Conservation (phyloP, 2,888 invertebrate genomes). For the Trissoscelio sp. region DNA sequence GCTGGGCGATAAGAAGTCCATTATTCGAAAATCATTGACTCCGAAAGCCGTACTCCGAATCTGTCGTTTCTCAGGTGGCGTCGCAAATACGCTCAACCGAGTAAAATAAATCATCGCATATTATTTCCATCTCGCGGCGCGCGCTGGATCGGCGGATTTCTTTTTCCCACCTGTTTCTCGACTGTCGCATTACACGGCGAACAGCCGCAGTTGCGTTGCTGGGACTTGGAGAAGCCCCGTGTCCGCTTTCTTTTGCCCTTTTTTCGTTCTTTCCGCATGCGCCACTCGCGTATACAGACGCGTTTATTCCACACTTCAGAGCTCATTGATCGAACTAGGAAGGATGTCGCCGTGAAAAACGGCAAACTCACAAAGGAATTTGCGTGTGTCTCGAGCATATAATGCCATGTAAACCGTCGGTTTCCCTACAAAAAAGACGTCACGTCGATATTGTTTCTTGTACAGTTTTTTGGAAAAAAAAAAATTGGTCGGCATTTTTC, state of each 20-base stretch:
- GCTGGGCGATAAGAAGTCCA: conserved; percentile 27
- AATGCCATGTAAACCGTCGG: conserved; percentile 2
- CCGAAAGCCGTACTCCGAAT: conserved; percentile 50
- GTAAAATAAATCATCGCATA: conserved; percentile 72
- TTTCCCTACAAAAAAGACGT: conserved; percentile 7
- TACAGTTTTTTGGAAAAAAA: too few relatives aligned
- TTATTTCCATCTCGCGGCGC: conserved; percentile 60
- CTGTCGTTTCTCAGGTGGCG: conserved; percentile 59
- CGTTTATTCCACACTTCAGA: conserved; percentile 64
- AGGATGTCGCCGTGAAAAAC: conserved; percentile 51
- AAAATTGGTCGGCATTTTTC: too few relatives aligned
- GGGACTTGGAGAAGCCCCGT: conserved; percentile 39
- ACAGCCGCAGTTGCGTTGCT: conserved; percentile 73
- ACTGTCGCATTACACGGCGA: conserved; percentile 79
- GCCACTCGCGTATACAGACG: conserved; percentile 53
- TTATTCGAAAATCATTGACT: conserved; percentile 50
- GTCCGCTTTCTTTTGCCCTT: conserved; percentile 42
- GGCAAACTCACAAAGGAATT: conserved; percentile 42
- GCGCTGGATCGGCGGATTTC: conserved; percentile 54
- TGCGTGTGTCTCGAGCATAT: conserved; percentile 20
- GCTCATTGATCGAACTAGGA: conserved; percentile 64
- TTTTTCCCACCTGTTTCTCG: conserved; percentile 76
- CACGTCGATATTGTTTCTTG: too few relatives aligned
- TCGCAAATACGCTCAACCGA: conserved; percentile 70
- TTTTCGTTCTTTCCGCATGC: conserved; percentile 64